Percentiles rank a stretch among this genome's conserved stretches.
Conservation (phyloP, 1,140 invertebrate species). For the Zophobas morio region DNA sequence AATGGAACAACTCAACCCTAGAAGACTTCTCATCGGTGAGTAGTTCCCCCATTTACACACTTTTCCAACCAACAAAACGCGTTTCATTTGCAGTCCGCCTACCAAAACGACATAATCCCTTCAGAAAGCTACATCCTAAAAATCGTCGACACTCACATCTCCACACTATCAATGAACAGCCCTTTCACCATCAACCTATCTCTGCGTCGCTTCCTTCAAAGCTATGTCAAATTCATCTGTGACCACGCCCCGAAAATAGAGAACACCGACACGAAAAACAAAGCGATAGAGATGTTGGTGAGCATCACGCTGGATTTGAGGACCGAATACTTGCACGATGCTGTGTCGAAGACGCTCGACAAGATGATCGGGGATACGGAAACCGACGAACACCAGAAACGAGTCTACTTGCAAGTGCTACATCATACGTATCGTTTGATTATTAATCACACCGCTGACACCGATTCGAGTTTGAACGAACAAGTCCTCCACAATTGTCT, state of each 20-base stretch:
- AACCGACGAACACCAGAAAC: slow-evolving; percentile 74
- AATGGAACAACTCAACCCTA: slow-evolving; percentile 73
- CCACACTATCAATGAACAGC: slow-evolving; percentile 72
- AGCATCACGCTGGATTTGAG: slow-evolving; percentile 83
- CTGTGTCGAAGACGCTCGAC: slow-evolving; percentile 75
- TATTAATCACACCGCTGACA: slow-evolving; percentile 70
- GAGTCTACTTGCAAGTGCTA: slow-evolving; percentile 77
- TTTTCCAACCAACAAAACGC: too few relatives aligned
- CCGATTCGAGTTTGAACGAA: slow-evolving; percentile 72
- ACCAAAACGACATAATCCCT: slow-evolving; percentile 85
- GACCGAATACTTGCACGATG: slow-evolving; percentile 81
- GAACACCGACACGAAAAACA: slow-evolving; percentile 67
- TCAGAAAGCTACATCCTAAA: slow-evolving; percentile 84
- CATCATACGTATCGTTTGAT: slow-evolving; percentile 80
- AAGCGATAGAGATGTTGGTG: slow-evolving; percentile 74
- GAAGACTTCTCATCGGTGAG: slow-evolving; percentile 65
- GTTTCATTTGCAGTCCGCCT: slow-evolving; percentile 74
- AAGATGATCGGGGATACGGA: slow-evolving; percentile 78
- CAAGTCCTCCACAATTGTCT: slow-evolving; percentile 80
- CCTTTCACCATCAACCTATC: slow-evolving; percentile 78
- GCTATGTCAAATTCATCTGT: slow-evolving; percentile 78
- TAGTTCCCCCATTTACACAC: neutral
- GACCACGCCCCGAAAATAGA: slow-evolving; percentile 76
- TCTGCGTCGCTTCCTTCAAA: slow-evolving; percentile 77
- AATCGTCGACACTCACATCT: slow-evolving; percentile 73